These are phyloP conservation scores for Umimayanthus chanpuru DNA, from an alignment of 92 coral and sea anemone genomes.

Conservation along the genomic window DNA sequence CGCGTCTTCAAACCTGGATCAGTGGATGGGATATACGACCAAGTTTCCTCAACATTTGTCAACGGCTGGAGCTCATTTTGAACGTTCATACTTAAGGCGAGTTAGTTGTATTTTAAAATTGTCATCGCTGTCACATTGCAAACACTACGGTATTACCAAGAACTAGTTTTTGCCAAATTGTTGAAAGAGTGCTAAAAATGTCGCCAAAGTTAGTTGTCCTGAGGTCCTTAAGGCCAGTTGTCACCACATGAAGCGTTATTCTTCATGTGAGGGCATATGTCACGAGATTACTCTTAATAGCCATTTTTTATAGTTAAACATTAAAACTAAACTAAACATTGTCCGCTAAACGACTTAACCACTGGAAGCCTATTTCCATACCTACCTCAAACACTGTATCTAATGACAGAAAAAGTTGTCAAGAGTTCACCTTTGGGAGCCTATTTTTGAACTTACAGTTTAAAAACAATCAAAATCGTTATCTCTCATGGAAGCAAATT, in stretches of 20 bases:
- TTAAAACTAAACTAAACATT: too few species aligned
- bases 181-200: not conserved
- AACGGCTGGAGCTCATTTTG: not conserved
- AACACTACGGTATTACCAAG: not conserved
- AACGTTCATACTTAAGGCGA: not conserved
- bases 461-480: slow-evolving; percentile 13
- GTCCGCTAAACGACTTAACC: too few species aligned
- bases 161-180: too few species aligned
- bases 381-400: too few species aligned
- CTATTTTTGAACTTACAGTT: slow-evolving; percentile 49
- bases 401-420: slow-evolving; percentile 63
- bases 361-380: too few species aligned
- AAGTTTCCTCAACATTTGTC: not conserved
- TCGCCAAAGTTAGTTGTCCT: not conserved
- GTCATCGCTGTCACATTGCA: not conserved
- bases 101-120: too few species aligned
- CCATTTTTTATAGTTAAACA: too few species aligned
- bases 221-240: not conserved
- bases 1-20: not conserved
- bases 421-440: not conserved
- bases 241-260: too few species aligned
- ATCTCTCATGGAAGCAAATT: too few species aligned
- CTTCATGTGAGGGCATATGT: too few species aligned
- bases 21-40: not conserved
- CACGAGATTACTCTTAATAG: too few species aligned